phyloP scores from a whole-genome alignment of 2,888 invertebrate species.

The Aquatica leii region DNA sequence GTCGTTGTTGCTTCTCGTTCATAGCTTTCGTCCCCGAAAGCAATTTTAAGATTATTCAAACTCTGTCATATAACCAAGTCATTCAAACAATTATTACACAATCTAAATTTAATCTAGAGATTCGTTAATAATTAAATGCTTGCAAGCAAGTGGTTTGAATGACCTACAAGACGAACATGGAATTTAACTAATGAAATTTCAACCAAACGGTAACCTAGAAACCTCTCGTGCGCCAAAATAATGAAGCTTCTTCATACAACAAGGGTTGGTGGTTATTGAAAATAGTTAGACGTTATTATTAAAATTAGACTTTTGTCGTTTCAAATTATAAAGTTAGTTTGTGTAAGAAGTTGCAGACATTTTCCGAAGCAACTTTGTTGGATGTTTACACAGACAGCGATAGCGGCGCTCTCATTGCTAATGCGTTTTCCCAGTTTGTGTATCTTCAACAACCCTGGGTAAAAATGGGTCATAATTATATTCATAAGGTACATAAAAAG shows the following conservation, averaged over 20 bases:
- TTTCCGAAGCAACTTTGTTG: conserved; percentile 7
- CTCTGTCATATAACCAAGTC: conserved; percentile 17
- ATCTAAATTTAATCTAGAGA: conserved; percentile 37
- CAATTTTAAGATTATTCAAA: conserved; percentile 8
- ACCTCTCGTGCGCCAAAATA: conserved; percentile 42
- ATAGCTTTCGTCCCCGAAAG: conserved; percentile 3
- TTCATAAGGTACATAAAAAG: conserved; percentile 54
- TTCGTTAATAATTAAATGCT: conserved; percentile 45
- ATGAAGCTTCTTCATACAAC: conserved; percentile 41
- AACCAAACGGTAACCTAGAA: conserved; percentile 43
- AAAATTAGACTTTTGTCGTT: too few relatives aligned
- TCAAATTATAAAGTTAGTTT: conserved; percentile 1
- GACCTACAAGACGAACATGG: conserved; percentile 45
- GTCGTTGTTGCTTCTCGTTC: background rate
- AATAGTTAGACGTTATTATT: conserved; percentile 9
- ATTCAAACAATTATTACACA: conserved; percentile 21
- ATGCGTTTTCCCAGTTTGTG: conserved; percentile 37
- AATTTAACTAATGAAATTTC: conserved; percentile 50
- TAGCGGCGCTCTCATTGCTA: conserved; percentile 31
- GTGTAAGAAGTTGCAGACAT: background rate
- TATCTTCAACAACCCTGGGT: conserved; percentile 37
- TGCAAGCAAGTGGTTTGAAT: conserved; percentile 43
- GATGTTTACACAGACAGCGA: conserved; percentile 37
- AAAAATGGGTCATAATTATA: conserved; percentile 53
- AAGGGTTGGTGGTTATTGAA: background rate